Evolutionary conservation across 2,113 vertebrate genomes (phyloP), one percentile per base, ranked within the genome.

Genomic region (Hippoglossus stenolepis): DNA sequence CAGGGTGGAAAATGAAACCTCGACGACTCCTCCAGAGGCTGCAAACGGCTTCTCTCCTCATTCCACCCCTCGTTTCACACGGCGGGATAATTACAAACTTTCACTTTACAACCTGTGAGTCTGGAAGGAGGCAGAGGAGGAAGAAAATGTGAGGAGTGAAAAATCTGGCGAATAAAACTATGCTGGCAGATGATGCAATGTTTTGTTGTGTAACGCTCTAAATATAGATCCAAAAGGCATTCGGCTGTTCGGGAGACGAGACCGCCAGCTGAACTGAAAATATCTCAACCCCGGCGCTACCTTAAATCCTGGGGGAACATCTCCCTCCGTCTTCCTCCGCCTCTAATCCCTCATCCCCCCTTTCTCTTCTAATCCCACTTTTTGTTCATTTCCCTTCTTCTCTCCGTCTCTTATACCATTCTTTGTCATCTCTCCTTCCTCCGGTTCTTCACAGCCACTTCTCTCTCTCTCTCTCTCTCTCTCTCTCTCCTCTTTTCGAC

Each of bases 141-240:
- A 49, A n/a, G 28, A 61, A 23, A 60, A 65, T 1, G 40, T 61
- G 64, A 10, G 51, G 2, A 24, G 43, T 18, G 35, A 43, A 31
- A 31, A 35, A 40, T 43, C 69, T 80, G 78, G 66, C 79, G 31
- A 79, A 65, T 57, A 24, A 67, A 79, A 65, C 20, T 40, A 10
- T 9, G 69, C 28, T 85, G 82, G 80, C 86, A 63, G 80, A 71
- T 83, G 88, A 90, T 83, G 83, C 85, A 82, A 80, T 2, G 2
- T 65, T 85, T 85, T 80, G 87, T 91, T 92, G 88, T 87, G 61
- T 56, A 87, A 92, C 53, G 40, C 51, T 77, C 90, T 90, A 89
- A 86, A 90, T 79, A 74, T 92, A 90, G 87, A 83, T 51, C 9
- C 63, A 31, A 67, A 72, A 85, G 77, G 70, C 68, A 35, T 47